Percentiles rank a stretch among this genome's conserved stretches.
Conservation (phyloP, 2,797 vertebrate genomes). For the Hyperoplus immaculatus region DNA sequence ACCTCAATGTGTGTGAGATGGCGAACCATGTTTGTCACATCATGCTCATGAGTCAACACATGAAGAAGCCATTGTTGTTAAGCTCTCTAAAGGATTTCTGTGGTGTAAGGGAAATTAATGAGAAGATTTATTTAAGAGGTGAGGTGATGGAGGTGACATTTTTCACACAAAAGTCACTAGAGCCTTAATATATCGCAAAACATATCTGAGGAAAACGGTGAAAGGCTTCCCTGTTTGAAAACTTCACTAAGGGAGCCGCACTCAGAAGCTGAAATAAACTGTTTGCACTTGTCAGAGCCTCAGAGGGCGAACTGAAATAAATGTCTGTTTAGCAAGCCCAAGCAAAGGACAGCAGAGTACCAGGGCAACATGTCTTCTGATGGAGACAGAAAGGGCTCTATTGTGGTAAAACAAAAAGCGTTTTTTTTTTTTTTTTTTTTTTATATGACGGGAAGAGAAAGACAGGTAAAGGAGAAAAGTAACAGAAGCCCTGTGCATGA, state of each 20-base stretch:
- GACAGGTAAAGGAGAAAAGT: conserved; percentile 19
- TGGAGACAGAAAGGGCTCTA: conserved; percentile 9
- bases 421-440: not conserved
- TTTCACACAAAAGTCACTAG: not conserved
- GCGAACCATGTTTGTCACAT: not conserved
- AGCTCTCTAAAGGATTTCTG: conserved; percentile 20
- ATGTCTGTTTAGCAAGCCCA: not conserved
- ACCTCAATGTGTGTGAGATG: not conserved
- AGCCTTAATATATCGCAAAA: conserved; percentile 18
- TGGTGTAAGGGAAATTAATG: conserved; percentile 13
- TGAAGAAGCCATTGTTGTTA: conserved; percentile 7
- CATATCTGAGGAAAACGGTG: not conserved
- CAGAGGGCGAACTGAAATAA: not conserved
- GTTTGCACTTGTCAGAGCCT: conserved; percentile 30
- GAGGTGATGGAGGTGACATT: conserved; percentile 32
- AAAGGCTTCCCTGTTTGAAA: conserved; percentile 19
- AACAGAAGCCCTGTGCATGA: not conserved
- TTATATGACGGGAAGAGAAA: conserved; percentile 1
- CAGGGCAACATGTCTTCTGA: not conserved
- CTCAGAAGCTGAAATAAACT: not conserved
- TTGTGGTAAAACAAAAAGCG: not conserved
- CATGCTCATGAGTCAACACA: not conserved
- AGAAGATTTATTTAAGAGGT: conserved; percentile 8
- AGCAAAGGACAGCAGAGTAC: conserved; percentile 7
- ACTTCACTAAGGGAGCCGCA: not conserved